These are phyloP conservation scores for Acanthopagrus latus DNA, from an alignment of 2,797 vertebrate species.

Conservation along the genomic window DNA sequence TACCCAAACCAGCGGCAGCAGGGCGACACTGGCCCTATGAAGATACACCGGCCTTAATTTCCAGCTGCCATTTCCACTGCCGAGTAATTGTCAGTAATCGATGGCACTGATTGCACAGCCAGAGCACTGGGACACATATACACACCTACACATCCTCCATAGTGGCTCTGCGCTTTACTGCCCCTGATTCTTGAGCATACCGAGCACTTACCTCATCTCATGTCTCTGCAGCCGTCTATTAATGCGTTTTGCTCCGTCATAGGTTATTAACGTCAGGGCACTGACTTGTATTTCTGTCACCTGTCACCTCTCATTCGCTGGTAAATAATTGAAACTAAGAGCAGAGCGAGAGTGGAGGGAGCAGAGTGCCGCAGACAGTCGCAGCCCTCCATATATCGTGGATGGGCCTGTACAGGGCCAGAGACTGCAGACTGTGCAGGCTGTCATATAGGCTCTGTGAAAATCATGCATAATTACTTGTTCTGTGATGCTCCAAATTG, in stretches of 20 bases:
- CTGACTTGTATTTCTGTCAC: slow-evolving; percentile 69
- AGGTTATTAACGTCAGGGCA: slow-evolving; percentile 66
- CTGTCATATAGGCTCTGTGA: slow-evolving; percentile 8
- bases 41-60: slow-evolving; percentile 68
- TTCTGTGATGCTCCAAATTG: slow-evolving; percentile 39
- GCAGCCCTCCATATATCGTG: slow-evolving; percentile 35
- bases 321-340: slow-evolving; percentile 80
- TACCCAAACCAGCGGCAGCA: slow-evolving; percentile 49
- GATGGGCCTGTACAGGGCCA: slow-evolving; percentile 26
- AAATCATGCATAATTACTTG: slow-evolving; percentile 42
- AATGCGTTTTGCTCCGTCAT: slow-evolving; percentile 68
- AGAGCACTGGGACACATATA: slow-evolving; percentile 24
- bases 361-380: slow-evolving; percentile 60
- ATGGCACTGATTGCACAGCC: slow-evolving; percentile 69
- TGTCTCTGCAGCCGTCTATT: slow-evolving; percentile 45
- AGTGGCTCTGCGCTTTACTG: slow-evolving; percentile 21
- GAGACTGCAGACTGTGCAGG: slow-evolving; percentile 18
- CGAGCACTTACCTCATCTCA: slow-evolving; percentile 36
- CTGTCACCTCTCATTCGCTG: slow-evolving; percentile 75
- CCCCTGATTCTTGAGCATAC: slow-evolving; percentile 18
- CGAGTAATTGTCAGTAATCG: slow-evolving; percentile 74
- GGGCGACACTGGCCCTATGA: slow-evolving; percentile 41
- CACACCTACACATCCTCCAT: slow-evolving; percentile 52
- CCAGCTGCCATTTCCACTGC: slow-evolving; percentile 68
- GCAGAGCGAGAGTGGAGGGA: slow-evolving; percentile 49